Percentiles rank a stretch among this genome's conserved stretches.
phyloP scores from a whole-genome alignment of 2,113 vertebrate genomes.

The Brachionichthys hirsutus region DNA sequence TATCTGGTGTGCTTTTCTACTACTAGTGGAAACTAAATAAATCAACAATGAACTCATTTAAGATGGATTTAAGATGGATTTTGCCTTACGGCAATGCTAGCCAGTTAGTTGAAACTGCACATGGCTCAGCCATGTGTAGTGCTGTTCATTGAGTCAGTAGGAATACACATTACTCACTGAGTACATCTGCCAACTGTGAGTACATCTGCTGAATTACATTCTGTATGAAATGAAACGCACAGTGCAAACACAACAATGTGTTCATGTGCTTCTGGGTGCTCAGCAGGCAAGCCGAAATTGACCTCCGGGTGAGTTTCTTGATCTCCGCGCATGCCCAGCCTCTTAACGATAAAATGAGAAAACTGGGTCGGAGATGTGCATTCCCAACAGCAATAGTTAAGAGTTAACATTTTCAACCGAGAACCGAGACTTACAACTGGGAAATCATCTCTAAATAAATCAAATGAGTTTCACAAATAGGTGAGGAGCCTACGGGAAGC shows the following conservation, averaged over 20 bases:
- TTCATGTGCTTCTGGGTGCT: conserved; percentile 43
- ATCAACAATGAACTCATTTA: background rate
- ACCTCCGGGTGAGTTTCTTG: conserved; percentile 66
- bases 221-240: conserved; percentile 27
- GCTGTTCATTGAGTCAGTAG: conserved; percentile 45
- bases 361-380: conserved; percentile 74
- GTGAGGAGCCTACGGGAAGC: conserved; percentile 72
- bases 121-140: conserved; percentile 13
- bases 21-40: background rate
- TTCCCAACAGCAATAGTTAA: conserved; percentile 75
- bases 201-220: conserved; percentile 34
- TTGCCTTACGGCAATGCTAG: background rate
- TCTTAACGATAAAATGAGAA: conserved; percentile 73
- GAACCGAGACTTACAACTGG: conserved; percentile 76
- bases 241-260: conserved; percentile 47
- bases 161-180: conserved; percentile 12
- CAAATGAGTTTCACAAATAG: conserved; percentile 80
- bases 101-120: background rate
- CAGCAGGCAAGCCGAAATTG: conserved; percentile 49
- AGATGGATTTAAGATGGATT: background rate
- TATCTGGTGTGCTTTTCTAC: too few species aligned
- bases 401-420: conserved; percentile 73
- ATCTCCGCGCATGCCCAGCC: conserved; percentile 60
- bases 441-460: conserved; percentile 83
- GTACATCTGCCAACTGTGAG: conserved; percentile 44